Evolutionary conservation across 2,888 invertebrate genomes (phyloP).

Genomic region (Tinea trinotella): DNA sequence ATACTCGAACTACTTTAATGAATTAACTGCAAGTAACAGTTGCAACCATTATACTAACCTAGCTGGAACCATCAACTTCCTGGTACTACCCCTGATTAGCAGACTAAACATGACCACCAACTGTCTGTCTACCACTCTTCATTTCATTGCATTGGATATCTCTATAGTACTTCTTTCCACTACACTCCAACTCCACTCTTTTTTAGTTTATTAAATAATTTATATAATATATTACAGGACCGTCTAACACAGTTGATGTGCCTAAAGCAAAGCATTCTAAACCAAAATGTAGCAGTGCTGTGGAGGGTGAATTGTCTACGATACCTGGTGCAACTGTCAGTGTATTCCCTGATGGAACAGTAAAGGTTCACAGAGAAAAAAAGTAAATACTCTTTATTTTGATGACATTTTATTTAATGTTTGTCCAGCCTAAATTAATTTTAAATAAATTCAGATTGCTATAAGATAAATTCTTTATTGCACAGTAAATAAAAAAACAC

Average conservation of each 20-base stretch:
- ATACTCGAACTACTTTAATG: too few species aligned
- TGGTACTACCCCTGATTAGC: too few species aligned
- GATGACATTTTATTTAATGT: not conserved
- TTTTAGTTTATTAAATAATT: too few species aligned
- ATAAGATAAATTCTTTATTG: not conserved
- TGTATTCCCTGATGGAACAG: slow-evolving; percentile 73
- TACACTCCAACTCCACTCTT: too few species aligned
- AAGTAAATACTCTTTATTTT: not conserved
- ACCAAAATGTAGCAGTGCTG: slow-evolving; percentile 64
- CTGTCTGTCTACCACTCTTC: too few species aligned
- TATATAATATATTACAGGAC: slow-evolving; percentile 66
- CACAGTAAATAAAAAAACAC: too few species aligned
- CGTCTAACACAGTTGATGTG: slow-evolving; percentile 62
- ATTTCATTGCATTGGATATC: too few species aligned
- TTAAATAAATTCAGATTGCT: not conserved
- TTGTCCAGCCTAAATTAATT: not conserved
- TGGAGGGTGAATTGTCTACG: slow-evolving; percentile 76
- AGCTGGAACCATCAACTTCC: too few species aligned
- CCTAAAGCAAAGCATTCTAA: slow-evolving; percentile 61
- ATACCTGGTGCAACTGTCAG: slow-evolving; percentile 58
- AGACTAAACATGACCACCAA: too few species aligned
- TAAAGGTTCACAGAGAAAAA: slow-evolving; percentile 31
- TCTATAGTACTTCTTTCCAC: too few species aligned
- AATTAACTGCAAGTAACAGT: too few species aligned
- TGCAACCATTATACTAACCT: too few species aligned